A percentile compares a stretch with the other conserved stretches of the same genome.
Conservation (phyloP, 2,888 invertebrate species). For the Serrognathus titanus region DNA sequence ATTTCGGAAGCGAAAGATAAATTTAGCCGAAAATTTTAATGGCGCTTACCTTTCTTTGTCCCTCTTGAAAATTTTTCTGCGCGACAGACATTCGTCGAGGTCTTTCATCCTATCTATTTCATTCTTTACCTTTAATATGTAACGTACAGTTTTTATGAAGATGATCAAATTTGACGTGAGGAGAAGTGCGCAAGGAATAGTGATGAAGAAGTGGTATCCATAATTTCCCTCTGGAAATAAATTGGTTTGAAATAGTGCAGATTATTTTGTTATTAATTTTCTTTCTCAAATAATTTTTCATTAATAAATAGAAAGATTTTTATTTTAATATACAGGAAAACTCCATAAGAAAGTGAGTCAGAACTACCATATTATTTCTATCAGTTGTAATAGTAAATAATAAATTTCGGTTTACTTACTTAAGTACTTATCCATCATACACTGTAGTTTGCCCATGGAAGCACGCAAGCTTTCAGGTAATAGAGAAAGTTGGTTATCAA, state of each 20-base stretch:
- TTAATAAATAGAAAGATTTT: too few relatives aligned
- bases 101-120: neutral
- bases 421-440: neutral
- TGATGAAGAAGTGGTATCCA: neutral
- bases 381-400: too few relatives aligned
- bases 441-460: neutral
- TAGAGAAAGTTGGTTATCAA: slow-evolving; percentile 5
- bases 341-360: too few relatives aligned
- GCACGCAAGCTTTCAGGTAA: neutral
- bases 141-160: neutral
- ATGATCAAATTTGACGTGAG: neutral
- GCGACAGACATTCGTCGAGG: neutral
- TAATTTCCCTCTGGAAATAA: neutral
- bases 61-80: neutral
- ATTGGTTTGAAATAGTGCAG: neutral
- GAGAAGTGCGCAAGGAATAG: neutral
- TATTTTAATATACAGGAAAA: too few relatives aligned
- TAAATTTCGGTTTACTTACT: too few relatives aligned
- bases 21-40: too few relatives aligned
- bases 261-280: too few relatives aligned
- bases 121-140: neutral
- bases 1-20: too few relatives aligned
- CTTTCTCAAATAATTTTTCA: too few relatives aligned
- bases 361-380: too few relatives aligned
- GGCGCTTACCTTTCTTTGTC: neutral